Conservation (phyloP, 2,113 vertebrate genomes). For the Carollia perspicillata region DNA sequence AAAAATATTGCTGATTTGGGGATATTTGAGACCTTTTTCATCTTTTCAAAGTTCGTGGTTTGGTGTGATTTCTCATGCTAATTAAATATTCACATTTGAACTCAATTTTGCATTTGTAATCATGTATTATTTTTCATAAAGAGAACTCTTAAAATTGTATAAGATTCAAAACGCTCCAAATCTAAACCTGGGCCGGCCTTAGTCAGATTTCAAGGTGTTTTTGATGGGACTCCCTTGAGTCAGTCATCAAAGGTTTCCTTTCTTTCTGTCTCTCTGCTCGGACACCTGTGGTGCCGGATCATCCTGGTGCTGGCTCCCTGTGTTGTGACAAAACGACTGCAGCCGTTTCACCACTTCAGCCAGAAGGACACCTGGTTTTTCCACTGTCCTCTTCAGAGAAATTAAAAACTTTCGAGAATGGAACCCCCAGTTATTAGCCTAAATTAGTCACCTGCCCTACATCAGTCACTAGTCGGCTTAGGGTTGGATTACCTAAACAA, state of each 20-base stretch:
- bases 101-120: background rate
- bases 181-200: background rate
- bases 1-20: background rate
- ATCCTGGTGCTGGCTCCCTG: background rate
- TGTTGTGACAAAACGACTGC: background rate
- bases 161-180: background rate
- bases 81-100: background rate
- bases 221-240: background rate
- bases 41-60: background rate
- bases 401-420: background rate
- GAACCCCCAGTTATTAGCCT: background rate
- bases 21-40: background rate
- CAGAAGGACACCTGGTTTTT: background rate
- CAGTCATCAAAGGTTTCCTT: background rate
- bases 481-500: background rate
- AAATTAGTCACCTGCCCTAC: background rate
- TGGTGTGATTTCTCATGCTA: background rate
- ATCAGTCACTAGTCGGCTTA: background rate
- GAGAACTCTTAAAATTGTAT: background rate
- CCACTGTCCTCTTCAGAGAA: background rate
- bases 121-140: background rate
- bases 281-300: background rate
- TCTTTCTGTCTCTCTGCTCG: background rate
- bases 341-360: background rate
- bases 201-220: background rate